phyloP scores from a whole-genome alignment of 2,113 vertebrate species.

The Lophotis ruficrista region DNA sequence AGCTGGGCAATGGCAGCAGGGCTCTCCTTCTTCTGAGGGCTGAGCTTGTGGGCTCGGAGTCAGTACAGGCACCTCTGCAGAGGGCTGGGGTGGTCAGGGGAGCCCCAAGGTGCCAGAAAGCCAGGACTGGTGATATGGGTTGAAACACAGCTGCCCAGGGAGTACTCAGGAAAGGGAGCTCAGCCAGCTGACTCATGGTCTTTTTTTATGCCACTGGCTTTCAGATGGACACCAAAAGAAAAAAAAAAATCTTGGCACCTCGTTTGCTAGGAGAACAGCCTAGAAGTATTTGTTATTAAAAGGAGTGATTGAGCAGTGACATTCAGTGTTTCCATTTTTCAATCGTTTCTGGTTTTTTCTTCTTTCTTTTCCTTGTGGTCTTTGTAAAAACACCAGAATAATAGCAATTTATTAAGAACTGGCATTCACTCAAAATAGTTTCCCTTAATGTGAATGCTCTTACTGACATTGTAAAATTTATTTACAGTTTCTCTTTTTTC shows the following conservation, averaged over 20 bases:
- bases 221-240: slow-evolving; percentile 14
- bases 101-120: background rate
- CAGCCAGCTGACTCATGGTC: slow-evolving; percentile 7
- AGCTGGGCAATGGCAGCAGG: background rate
- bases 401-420: slow-evolving; percentile 64
- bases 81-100: background rate
- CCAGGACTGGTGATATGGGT: background rate
- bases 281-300: slow-evolving; percentile 55
- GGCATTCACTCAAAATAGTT: slow-evolving; percentile 58
- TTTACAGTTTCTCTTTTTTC: slow-evolving; percentile 55
- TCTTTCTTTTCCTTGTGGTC: slow-evolving; percentile 33
- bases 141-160: background rate
- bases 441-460: slow-evolving; percentile 45
- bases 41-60: background rate
- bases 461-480: slow-evolving; percentile 54
- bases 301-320: slow-evolving; percentile 19
- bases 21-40: background rate
- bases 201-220: slow-evolving; percentile 46
- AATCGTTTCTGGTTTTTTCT: background rate
- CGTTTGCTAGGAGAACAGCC: slow-evolving; percentile 19
- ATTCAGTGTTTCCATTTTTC: slow-evolving; percentile 33
- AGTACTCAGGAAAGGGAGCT: background rate
- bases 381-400: slow-evolving; percentile 54
- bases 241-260: background rate
- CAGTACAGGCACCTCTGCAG: background rate